These are phyloP conservation scores for Salmo trutta DNA, from an alignment of 2,797 vertebrate genomes.

Conservation along the genomic window DNA sequence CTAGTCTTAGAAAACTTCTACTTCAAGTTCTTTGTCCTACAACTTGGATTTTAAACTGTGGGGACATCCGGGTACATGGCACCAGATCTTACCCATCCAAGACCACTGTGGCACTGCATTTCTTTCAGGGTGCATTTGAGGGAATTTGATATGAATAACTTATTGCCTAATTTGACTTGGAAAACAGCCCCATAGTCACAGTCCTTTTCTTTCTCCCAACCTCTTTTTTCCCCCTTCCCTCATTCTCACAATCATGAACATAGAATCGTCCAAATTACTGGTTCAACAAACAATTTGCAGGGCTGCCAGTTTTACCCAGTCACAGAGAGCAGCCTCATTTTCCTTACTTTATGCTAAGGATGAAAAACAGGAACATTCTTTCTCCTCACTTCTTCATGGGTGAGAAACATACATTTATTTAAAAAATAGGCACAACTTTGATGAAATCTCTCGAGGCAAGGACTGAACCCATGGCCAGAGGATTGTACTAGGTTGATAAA, in stretches of 20 bases:
- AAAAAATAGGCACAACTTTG: not conserved
- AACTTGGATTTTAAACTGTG: too few relatives aligned
- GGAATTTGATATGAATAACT: not conserved
- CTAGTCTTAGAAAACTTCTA: too few relatives aligned
- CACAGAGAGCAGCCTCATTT: conserved; percentile 1
- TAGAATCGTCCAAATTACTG: conserved; percentile 10
- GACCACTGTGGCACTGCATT: too few relatives aligned
- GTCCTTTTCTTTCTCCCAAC: not conserved
- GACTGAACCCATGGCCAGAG: not conserved
- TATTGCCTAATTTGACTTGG: not conserved
- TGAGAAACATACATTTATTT: not conserved
- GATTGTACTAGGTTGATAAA: not conserved
- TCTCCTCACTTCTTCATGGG: conserved; percentile 1
- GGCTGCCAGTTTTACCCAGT: conserved; percentile 7
- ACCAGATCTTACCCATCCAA: too few relatives aligned
- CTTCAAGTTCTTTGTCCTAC: too few relatives aligned
- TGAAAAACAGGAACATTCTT: not conserved
- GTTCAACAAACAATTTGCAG: conserved; percentile 13
- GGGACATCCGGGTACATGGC: too few relatives aligned
- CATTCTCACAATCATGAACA: conserved; percentile 15
- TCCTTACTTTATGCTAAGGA: not conserved
- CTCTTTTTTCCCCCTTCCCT: too few relatives aligned
- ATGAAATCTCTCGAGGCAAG: not conserved
- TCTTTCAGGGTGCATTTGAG: not conserved
- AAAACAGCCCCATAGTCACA: not conserved